Conservation (phyloP, 1,140 invertebrate species). For the Notospermus geniculatus region DNA sequence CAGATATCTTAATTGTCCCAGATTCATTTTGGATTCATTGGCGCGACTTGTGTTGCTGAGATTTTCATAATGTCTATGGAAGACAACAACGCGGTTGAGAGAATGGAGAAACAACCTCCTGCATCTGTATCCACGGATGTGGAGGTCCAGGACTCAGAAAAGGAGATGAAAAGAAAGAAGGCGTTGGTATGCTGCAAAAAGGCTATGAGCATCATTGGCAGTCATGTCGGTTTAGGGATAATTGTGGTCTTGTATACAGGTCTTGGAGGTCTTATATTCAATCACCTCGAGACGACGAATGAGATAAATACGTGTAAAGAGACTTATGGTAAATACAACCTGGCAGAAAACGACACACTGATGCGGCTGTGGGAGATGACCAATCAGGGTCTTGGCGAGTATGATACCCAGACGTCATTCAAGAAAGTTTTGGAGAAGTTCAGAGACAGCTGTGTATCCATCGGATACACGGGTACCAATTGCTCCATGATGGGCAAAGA, state of each 20-base stretch:
- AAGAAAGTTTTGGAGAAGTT: slow-evolving; percentile 42
- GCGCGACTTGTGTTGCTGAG: no score
- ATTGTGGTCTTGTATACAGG: slow-evolving; percentile 90
- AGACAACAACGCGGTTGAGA: background rate
- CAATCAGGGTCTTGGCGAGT: background rate
- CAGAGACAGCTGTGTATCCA: slow-evolving; percentile 41
- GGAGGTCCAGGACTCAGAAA: background rate
- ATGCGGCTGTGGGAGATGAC: background rate
- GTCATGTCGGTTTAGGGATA: slow-evolving; percentile 87
- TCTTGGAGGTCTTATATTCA: slow-evolving; percentile 87
- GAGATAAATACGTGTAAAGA: slow-evolving; percentile 33
- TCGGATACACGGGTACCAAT: slow-evolving; percentile 41
- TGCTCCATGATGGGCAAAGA: slow-evolving; percentile 36
- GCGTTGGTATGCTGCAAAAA: slow-evolving; percentile 64
- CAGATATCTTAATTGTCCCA: no score
- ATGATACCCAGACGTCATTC: slow-evolving; percentile 45
- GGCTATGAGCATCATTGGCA: slow-evolving; percentile 89
- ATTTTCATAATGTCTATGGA: no score
- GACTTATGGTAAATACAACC: background rate
- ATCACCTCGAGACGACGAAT: slow-evolving; percentile 80
- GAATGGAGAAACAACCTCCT: slow-evolving; percentile 9
- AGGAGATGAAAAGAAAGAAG: background rate
- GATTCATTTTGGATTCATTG: no score
- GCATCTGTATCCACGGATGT: background rate
- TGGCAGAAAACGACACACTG: background rate